Evolutionary conservation across 2,797 vertebrate species (phyloP).

Genomic region (Cuculus canorus): DNA sequence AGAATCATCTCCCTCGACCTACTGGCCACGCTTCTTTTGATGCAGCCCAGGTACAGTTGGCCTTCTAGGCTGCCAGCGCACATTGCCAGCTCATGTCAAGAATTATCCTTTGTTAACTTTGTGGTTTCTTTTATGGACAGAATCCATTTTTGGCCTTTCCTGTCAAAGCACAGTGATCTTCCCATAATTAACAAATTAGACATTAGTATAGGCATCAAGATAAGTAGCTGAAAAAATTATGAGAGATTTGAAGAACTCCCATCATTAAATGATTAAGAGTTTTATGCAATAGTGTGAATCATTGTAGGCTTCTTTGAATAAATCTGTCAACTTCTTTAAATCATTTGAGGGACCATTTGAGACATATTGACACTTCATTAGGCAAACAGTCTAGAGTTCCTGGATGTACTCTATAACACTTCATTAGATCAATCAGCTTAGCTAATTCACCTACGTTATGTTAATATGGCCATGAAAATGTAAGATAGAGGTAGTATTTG

Average conservation of each 20-base stretch:
- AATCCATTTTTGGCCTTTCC: not conserved
- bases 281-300: not conserved
- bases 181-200: slow-evolving; percentile 6
- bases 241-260: not conserved
- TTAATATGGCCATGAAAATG: not conserved
- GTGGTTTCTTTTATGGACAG: not conserved
- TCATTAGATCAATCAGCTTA: not conserved
- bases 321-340: slow-evolving; percentile 25
- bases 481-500: not conserved
- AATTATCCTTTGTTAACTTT: not conserved
- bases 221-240: not conserved
- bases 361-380: slow-evolving; percentile 12
- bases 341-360: not conserved
- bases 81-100: too few relatives aligned
- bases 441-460: not conserved
- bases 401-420: not conserved
- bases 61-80: too few relatives aligned
- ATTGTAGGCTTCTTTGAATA: not conserved
- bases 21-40: too few relatives aligned
- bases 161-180: not conserved
- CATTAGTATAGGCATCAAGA: not conserved
- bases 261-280: not conserved
- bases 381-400: not conserved
- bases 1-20: too few relatives aligned
- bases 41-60: too few relatives aligned